Conservation (phyloP, 2,888 invertebrate genomes). For the Cinara cedri region DNA sequence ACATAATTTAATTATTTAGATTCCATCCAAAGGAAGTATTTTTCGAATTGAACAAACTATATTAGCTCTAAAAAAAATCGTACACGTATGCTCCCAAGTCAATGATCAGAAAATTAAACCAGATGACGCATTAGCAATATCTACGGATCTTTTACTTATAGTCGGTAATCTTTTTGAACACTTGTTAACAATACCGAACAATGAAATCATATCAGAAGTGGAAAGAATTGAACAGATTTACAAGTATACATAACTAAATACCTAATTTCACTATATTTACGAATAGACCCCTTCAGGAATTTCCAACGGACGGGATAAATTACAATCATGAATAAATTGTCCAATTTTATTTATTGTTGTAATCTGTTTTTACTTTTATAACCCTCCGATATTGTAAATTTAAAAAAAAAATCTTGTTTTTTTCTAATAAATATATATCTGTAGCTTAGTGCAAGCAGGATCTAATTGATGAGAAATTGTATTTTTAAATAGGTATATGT, state of each 20-base stretch:
- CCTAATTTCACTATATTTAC: too few species aligned
- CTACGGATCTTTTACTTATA: background rate
- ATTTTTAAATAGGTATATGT: too few species aligned
- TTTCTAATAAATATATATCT: too few species aligned
- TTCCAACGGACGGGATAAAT: too few species aligned
- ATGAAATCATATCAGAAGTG: background rate
- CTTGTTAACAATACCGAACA: background rate
- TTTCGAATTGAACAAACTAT: slow-evolving; percentile 18
- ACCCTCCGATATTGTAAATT: too few species aligned
- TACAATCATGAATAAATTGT: too few species aligned
- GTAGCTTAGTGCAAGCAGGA: too few species aligned
- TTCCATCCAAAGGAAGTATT: background rate
- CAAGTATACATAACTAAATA: background rate
- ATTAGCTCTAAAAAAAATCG: slow-evolving; percentile 24
- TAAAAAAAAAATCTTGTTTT: too few species aligned
- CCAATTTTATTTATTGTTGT: too few species aligned
- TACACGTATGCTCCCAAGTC: background rate
- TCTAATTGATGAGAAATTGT: too few species aligned
- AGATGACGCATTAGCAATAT: slow-evolving; percentile 1
- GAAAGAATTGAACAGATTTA: slow-evolving; percentile 23
- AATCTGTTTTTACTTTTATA: too few species aligned
- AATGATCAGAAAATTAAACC: slow-evolving; percentile 20
- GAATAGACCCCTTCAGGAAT: too few species aligned
- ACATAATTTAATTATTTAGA: background rate
- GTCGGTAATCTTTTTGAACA: slow-evolving; percentile 11